Base-by-base conservation (phyloP, 2,797 vertebrate species). In the Siniperca scherzeri region DNA sequence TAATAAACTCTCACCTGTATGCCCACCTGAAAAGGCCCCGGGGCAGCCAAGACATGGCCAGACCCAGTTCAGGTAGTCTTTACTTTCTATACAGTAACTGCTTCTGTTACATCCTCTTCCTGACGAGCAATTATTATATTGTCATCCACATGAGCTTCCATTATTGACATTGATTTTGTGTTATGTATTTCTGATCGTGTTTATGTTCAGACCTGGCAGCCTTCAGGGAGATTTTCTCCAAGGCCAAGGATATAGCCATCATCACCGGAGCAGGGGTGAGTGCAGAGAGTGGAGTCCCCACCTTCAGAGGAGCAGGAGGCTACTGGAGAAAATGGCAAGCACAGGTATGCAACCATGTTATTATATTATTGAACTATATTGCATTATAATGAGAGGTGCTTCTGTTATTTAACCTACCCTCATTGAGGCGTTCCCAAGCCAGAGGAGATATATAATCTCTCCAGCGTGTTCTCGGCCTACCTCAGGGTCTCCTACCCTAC, bases 321-420 rank as follows among this genome's bases (percentile, higher is more conserved):
- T 97, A 96, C 83, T 99, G 98, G 98, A 97, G 98, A 16, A 98
- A 96, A 91, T 99, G 98, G 98, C 95, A 97, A 88, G 96, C 98
- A 11, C 97, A 98, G 97, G 98, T 78, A 53, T 9, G 53, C 30
- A 40, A 22, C 25, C 3, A 36, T 70, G 0, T 56, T 5, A 7
- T 64, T 36, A 22, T 13, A 6, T 48, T 10, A 33, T 27, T 62
- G 36, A 53, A 36, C 19, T 30, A 4, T 21, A 25, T 30, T n/a
- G 9, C 5, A 16, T 33, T 10, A 36, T 5, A n/a, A 10, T 14
- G 38, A 55, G 30, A 27, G 25, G 25, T 30, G 21, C 44, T 38
- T 36, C 9, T 56, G 68, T 44, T 36, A 44, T 64, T 21, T 4
- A 53, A 36, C 14, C 14, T n/a, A 10, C 21, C 48, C 3, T 7